A percentile compares a stretch with the other conserved stretches of the same genome.
These are phyloP conservation scores for Lathronympha strigana DNA, from an alignment of 2,888 invertebrate species.

Conservation along the genomic window DNA sequence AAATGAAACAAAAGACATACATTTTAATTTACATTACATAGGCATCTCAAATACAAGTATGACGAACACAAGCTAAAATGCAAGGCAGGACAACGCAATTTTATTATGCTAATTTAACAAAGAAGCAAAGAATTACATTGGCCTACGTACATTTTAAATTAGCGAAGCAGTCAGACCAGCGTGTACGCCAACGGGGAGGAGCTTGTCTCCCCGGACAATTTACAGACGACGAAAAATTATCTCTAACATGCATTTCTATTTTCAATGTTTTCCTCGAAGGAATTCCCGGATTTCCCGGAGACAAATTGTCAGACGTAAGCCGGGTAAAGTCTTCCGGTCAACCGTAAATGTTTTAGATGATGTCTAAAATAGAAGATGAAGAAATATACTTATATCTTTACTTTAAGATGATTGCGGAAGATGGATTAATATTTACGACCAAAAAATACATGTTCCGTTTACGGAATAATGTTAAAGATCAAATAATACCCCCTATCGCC, in stretches of 20 bases:
- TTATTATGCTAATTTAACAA: constrained; percentile 18
- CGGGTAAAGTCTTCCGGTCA: constrained; percentile 22
- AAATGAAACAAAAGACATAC: not conserved
- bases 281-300: constrained; percentile 19
- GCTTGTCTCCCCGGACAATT: constrained; percentile 27
- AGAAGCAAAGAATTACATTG: constrained; percentile 14
- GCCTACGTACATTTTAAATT: constrained; percentile 34
- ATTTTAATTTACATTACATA: not conserved
- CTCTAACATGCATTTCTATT: constrained; percentile 36
- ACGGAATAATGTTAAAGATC: too few relatives aligned
- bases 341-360: constrained; percentile 19
- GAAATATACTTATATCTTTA: not conserved
- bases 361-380: not conserved
- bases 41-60: not conserved
- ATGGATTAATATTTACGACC: not conserved
- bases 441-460: too few relatives aligned
- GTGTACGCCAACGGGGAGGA: constrained; percentile 1
- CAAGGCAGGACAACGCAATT: constrained; percentile 12
- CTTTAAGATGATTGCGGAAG: not conserved
- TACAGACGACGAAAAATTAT: constrained; percentile 37
- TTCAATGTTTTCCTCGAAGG: constrained; percentile 31
- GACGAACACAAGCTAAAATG: constrained; percentile 1
- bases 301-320: constrained; percentile 32
- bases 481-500: too few relatives aligned
- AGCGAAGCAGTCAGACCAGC: constrained; percentile 5